Conservation (phyloP, 2,888 invertebrate genomes). For the Strigamia maritima region DNA sequence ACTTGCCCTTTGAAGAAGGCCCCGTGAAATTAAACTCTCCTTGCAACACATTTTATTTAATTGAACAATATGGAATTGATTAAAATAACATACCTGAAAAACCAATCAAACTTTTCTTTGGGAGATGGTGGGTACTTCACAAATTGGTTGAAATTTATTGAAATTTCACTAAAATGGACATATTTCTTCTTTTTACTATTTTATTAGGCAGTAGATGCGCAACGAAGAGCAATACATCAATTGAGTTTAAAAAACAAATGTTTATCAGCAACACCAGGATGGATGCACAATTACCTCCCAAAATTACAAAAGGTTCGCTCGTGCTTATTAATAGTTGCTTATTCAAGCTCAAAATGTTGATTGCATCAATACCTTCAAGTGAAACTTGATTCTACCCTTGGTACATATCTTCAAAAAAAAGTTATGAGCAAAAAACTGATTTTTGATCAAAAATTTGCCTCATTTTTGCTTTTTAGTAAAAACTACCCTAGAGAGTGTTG, state of each 20-base stretch:
- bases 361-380: too few relatives aligned
- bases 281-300: conserved; percentile 87
- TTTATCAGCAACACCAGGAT: conserved; percentile 99
- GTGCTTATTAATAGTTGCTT: too few relatives aligned
- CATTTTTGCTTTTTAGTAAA: too few relatives aligned
- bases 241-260: conserved; percentile 83
- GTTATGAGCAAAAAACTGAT: too few relatives aligned
- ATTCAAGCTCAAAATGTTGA: too few relatives aligned
- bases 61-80: conserved; percentile 85
- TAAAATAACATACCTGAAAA: conserved; percentile 69
- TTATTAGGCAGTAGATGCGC: conserved; percentile 76
- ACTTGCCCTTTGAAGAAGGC: conserved; percentile 73
- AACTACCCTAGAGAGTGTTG: too few relatives aligned
- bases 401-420: too few relatives aligned
- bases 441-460: too few relatives aligned
- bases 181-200: conserved; percentile 3
- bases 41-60: conserved; percentile 70
- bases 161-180: background rate
- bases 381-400: too few relatives aligned
- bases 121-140: conserved; percentile 71
- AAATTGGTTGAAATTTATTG: background rate
- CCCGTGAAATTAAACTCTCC: conserved; percentile 79
- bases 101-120: conserved; percentile 78
- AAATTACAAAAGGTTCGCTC: conserved; percentile 67
- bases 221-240: conserved; percentile 72